These are phyloP conservation scores for Drosophila lutescens DNA, from an alignment of 2,888 invertebrate species.

Conservation along the genomic window DNA sequence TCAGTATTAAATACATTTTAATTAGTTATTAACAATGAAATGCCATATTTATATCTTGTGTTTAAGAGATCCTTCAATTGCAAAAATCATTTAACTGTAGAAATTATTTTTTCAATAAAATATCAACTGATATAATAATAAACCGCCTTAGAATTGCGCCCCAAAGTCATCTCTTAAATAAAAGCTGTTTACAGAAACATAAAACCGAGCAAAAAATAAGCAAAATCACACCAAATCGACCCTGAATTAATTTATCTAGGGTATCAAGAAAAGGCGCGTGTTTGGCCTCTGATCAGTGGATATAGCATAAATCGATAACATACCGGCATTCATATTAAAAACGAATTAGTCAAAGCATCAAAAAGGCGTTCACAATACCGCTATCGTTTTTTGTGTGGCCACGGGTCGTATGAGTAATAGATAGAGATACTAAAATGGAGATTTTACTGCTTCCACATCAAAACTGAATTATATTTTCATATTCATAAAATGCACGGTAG, in stretches of 20 bases:
- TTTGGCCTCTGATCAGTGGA: conserved; percentile 51
- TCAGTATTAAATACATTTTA: too few relatives aligned
- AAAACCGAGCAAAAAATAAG: conserved; percentile 11
- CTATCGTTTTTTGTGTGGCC: background rate
- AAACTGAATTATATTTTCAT: conserved; percentile 44
- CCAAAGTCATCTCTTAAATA: conserved; percentile 51
- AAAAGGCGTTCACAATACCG: conserved; percentile 20
- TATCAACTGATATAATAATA: conserved; percentile 7
- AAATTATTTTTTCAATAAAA: background rate
- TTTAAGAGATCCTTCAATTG: background rate
- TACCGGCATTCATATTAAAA: conserved; percentile 67
- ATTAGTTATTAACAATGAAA: too few relatives aligned
- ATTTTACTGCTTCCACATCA: conserved; percentile 21
- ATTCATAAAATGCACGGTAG: conserved; percentile 28
- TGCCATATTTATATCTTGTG: background rate
- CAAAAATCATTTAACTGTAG: background rate
- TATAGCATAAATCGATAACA: conserved; percentile 51
- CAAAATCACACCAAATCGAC: conserved; percentile 9
- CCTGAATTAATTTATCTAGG: conserved; percentile 35
- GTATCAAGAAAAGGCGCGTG: conserved; percentile 42
- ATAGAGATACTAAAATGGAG: background rate
- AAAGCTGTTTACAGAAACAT: conserved; percentile 20
- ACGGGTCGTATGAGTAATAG: conserved; percentile 3
- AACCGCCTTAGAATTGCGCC: conserved; percentile 48
- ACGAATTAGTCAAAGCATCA: conserved; percentile 60